Base-by-base conservation (phyloP, 2,888 invertebrate species). In the Cryptophagus acutangulus region DNA sequence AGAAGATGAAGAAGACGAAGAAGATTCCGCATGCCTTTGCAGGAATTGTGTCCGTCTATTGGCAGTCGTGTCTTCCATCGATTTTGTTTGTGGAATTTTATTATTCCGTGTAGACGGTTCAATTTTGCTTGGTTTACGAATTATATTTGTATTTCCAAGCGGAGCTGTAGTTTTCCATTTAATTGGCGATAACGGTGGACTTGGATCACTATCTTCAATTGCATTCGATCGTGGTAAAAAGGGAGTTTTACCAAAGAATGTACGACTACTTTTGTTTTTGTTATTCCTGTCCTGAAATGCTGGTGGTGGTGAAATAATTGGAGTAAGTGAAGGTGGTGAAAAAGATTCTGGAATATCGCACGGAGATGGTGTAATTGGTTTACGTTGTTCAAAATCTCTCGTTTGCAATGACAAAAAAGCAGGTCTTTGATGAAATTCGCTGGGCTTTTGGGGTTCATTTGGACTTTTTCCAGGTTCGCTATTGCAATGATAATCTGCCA, bases 281-380 rank as follows among this genome's bases (percentile, higher is more conserved):
- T 40, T 64, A 58, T n/a, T n/a, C n/a, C 50, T 69, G 50, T 81
- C 81, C 59, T 82, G 82, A 60, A 82, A 82, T 6, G 81, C 82
- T 6, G 80, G 81, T 1, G 82, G 82, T 6, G 82, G 82, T 10
- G 82, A 82, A 33, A 82, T 75, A 43, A 82, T 82, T 4, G 82
- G 82, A 1, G 81, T 82, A 9, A 79, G 69, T n/a, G 79, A 57
- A 31, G 56, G 78, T 18, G 79, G 79, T 1, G 80, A 78, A 30
- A 68, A 67, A 0, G 69, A 68, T 43, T 71, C 72, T 67, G 4
- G 70, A 54, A 14, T 49, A 53, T 8, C 66, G 65, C 30, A 69
- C 64, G n/a, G 65, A 53, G 41, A 61, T 63, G 3, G 47, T 55
- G 33, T 50, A 31, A 14, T 14, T 4, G 9, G 14, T 15, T 31